These are phyloP conservation scores for Gorsachius magnificus DNA, from an alignment of 2,797 vertebrate genomes.

Conservation along the genomic window DNA sequence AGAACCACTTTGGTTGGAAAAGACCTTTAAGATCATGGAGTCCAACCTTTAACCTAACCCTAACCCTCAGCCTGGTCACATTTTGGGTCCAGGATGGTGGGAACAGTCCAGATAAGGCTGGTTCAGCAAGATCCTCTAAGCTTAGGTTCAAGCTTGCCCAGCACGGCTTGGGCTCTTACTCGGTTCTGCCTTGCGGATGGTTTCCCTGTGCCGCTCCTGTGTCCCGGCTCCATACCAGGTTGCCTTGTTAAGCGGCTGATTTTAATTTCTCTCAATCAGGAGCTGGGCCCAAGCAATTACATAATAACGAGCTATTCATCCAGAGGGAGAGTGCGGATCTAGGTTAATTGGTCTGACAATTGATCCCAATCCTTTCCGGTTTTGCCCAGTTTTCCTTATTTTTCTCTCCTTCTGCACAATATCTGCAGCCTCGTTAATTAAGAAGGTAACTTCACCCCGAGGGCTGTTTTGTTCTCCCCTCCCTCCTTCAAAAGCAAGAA, in stretches of 20 bases:
- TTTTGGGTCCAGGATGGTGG: not conserved
- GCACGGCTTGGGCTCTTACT: not conserved
- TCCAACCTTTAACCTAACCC: too few species aligned
- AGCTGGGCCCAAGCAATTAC: conserved; percentile 29
- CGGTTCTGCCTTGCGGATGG: not conserved
- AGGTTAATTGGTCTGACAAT: conserved; percentile 66
- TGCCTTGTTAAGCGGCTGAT: conserved; percentile 52
- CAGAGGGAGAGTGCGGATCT: conserved; percentile 12
- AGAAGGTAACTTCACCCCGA: conserved; percentile 43
- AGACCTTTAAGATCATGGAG: too few species aligned
- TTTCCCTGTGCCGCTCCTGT: not conserved
- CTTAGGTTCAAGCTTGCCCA: not conserved
- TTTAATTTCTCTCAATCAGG: conserved; percentile 53
- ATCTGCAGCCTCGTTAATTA: conserved; percentile 58
- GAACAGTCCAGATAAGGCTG: not conserved
- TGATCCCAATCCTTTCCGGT: conserved; percentile 49
- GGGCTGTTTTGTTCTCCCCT: conserved; percentile 35
- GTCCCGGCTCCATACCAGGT: not conserved
- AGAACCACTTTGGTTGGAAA: too few species aligned
- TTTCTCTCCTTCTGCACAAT: not conserved
- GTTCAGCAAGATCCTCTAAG: not conserved
- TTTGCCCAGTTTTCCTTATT: conserved; percentile 51
- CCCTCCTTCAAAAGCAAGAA: not conserved
- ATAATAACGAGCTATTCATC: conserved; percentile 38
- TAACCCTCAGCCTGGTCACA: not conserved